phyloP scores from a whole-genome alignment of 2,797 vertebrate genomes.

The Basileuterus tristriatus region DNA sequence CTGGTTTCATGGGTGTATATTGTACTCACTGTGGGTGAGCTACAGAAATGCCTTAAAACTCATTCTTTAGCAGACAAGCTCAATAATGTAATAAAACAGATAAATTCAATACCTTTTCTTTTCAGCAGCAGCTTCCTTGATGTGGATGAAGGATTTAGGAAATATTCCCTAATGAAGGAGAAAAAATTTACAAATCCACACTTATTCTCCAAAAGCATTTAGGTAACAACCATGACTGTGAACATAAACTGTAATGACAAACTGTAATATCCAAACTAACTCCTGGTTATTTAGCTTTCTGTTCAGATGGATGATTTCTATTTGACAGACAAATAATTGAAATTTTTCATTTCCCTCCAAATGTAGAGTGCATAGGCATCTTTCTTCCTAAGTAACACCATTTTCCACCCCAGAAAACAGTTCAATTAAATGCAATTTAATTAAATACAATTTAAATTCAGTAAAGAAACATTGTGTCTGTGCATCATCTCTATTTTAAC shows the following conservation, averaged over 20 bases:
- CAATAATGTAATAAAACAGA: background rate
- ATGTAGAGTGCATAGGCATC: background rate
- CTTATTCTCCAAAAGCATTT: background rate
- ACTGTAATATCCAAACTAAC: background rate
- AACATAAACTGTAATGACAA: background rate
- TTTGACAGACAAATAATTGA: background rate
- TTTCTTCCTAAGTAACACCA: background rate
- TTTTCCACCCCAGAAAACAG: background rate
- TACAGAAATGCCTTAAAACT: background rate
- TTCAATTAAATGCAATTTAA: background rate
- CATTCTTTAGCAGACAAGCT: background rate
- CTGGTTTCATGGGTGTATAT: background rate
- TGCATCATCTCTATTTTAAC: background rate
- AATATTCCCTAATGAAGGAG: conserved; percentile 85
- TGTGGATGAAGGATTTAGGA: conserved; percentile 87
- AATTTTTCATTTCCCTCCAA: background rate
- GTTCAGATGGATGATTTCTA: background rate
- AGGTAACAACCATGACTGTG: background rate
- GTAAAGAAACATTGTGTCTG: background rate
- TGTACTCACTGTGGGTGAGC: background rate
- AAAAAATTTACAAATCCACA: background rate
- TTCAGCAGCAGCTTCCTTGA: conserved; percentile 87
- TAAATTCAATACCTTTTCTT: conserved; percentile 82
- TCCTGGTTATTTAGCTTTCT: background rate
- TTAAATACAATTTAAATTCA: background rate